These are phyloP conservation scores for Zootoca vivipara DNA, from an alignment of 2,113 vertebrate genomes.

Conservation along the genomic window DNA sequence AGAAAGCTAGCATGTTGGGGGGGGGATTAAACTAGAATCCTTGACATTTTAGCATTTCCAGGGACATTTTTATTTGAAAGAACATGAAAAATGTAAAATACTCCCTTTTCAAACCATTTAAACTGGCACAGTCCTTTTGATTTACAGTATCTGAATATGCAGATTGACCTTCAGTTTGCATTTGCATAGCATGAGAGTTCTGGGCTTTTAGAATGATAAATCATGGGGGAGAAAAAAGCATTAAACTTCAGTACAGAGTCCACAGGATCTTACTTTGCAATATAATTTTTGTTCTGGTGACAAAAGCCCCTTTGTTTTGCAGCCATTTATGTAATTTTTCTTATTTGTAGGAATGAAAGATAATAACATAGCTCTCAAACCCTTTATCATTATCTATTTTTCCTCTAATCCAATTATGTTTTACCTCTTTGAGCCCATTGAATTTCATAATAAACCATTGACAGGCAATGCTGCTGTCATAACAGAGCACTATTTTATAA, in stretches of 20 bases:
- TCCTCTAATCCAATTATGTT: constrained; percentile 15
- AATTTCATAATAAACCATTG: constrained; percentile 22
- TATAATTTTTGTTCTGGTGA: background rate
- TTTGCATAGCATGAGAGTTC: background rate
- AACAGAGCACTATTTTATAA: constrained; percentile 22
- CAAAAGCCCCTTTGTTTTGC: background rate
- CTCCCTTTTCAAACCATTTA: background rate
- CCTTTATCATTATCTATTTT: background rate
- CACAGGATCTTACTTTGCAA: background rate
- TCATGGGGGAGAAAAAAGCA: background rate
- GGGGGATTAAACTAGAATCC: background rate
- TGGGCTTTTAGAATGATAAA: background rate
- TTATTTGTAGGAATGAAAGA: background rate
- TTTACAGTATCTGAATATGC: constrained; percentile 6
- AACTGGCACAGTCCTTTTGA: background rate
- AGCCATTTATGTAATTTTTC: background rate
- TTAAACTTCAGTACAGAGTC: background rate
- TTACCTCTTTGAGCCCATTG: constrained; percentile 32
- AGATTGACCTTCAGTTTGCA: constrained; percentile 5
- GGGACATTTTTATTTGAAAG: background rate
- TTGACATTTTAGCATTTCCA: background rate
- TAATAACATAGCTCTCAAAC: background rate
- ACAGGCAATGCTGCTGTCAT: background rate
- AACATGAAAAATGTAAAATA: background rate
- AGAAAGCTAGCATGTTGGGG: background rate